Evolutionary conservation across 2,113 vertebrate genomes (phyloP).

Genomic region (Rhodinocichla rosea): DNA sequence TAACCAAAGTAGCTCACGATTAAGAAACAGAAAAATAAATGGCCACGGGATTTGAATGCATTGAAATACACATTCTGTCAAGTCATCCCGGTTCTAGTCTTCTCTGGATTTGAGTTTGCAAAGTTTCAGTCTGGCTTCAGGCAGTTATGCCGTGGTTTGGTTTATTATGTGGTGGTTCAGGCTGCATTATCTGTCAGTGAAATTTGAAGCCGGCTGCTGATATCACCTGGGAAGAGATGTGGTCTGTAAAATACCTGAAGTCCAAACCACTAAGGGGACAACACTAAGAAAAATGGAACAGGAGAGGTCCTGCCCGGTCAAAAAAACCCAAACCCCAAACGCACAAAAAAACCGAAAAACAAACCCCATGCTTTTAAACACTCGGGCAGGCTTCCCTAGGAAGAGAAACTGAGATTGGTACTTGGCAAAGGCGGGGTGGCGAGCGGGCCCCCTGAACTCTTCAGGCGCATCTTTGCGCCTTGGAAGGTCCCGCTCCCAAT

Average conservation of each 20-base stretch:
- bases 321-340: not conserved
- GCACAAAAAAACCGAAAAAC: not conserved
- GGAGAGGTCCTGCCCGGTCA: not conserved
- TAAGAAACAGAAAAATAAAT: not conserved
- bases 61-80: not conserved
- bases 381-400: not conserved
- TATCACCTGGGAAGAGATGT: not conserved
- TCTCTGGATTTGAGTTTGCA: not conserved
- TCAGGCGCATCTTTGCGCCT: not conserved
- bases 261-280: not conserved
- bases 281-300: not conserved
- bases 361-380: not conserved
- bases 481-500: accelerated
- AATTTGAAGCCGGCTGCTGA: not conserved
- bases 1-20: accelerated
- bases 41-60: not conserved
- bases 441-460: not conserved
- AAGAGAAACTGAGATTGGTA: not conserved
- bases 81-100: not conserved
- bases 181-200: not conserved
- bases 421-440: not conserved
- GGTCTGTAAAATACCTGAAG: not conserved
- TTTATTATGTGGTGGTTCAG: not conserved
- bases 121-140: slow-evolving; percentile 10
- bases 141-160: accelerated